Percentiles rank a stretch among this genome's conserved stretches.
Conservation (phyloP, 2,113 vertebrate genomes). For the Notarius lentiginosus region DNA sequence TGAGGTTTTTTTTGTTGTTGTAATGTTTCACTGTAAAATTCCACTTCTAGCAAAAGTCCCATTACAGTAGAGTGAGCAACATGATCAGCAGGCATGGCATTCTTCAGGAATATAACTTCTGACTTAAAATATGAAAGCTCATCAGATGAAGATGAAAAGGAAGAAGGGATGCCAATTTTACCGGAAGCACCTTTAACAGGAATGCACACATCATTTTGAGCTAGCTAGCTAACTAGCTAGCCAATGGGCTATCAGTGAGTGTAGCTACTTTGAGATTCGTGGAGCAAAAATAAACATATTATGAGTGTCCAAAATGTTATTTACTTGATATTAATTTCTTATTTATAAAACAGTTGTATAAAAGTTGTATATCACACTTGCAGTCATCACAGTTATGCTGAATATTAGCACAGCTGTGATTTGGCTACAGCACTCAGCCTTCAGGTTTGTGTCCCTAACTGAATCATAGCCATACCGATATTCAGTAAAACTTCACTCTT, state of each 20-base stretch:
- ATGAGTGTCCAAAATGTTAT: neutral
- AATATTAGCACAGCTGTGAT: neutral
- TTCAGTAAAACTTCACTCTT: neutral
- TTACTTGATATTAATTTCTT: neutral
- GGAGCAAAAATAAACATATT: neutral
- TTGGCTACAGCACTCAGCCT: no score
- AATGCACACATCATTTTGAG: no score
- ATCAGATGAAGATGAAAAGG: neutral
- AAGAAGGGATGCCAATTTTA: neutral
- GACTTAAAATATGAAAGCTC: neutral
- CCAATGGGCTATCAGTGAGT: neutral
- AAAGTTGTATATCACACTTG: neutral
- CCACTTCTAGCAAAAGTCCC: neutral
- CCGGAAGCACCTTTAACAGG: no score
- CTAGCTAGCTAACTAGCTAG: neutral
- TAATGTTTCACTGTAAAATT: neutral
- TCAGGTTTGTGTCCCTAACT: no score
- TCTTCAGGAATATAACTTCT: neutral
- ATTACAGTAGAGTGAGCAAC: neutral
- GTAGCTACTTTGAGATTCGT: neutral
- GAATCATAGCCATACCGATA: neutral
- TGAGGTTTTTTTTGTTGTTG: no score
- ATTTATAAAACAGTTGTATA: neutral
- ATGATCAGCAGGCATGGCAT: neutral
- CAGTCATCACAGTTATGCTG: neutral